Conservation (phyloP, 2,113 vertebrate species). For the Halichoeres trimaculatus region DNA sequence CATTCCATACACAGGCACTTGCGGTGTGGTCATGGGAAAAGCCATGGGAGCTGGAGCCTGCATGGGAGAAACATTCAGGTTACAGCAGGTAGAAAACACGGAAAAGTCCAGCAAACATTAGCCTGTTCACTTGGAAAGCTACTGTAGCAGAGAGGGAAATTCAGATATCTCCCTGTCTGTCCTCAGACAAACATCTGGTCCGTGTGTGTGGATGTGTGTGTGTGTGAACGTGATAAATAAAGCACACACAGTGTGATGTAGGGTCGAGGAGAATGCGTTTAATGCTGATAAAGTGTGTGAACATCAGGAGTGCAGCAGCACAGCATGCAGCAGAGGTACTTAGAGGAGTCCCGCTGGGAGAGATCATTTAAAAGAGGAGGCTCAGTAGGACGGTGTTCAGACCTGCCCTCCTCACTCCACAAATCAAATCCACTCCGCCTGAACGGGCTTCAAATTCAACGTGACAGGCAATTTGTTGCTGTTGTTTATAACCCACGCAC, state of each 20-base stretch:
- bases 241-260: not conserved
- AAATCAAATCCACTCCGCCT: conserved; percentile 59
- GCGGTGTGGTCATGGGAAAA: conserved; percentile 89
- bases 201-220: not conserved
- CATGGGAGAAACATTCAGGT: conserved; percentile 19
- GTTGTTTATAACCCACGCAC: conserved; percentile 7
- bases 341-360: conserved; percentile 56
- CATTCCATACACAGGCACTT: conserved; percentile 96
- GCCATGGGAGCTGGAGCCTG: conserved; percentile 88
- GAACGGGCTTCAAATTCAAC: conserved; percentile 34
- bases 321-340: conserved; percentile 38
- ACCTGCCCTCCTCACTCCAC: conserved; percentile 30
- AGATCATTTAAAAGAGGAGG: conserved; percentile 56
- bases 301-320: conserved; percentile 26
- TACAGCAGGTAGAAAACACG: not conserved
- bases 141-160: not conserved
- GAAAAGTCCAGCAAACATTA: not conserved
- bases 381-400: conserved; percentile 41
- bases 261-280: conserved; percentile 5
- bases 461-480: conserved; percentile 36
- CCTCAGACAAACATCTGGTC: not conserved
- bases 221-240: not conserved
- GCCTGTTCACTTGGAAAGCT: not conserved
- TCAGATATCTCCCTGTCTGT: not conserved
- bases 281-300: conserved; percentile 39